phyloP scores from a whole-genome alignment of 2,888 invertebrate species.

The Thymelicus lineola region DNA sequence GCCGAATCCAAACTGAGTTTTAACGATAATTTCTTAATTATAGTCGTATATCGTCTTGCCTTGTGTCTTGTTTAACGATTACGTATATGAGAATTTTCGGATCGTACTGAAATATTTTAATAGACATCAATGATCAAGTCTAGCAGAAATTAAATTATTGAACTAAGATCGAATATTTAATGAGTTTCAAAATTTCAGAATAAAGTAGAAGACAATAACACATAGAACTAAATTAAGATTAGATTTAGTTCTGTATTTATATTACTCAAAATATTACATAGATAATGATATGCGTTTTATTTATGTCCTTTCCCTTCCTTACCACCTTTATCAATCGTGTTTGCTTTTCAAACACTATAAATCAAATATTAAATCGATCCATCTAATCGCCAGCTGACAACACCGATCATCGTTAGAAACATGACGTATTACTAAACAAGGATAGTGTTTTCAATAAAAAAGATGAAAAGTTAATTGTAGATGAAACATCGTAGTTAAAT shows the following conservation, averaged over 20 bases:
- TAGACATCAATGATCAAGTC: too few relatives aligned
- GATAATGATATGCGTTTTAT: not conserved
- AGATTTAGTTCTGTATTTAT: too few relatives aligned
- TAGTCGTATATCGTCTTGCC: slow-evolving; percentile 5
- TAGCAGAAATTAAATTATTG: too few relatives aligned
- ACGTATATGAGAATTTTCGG: too few relatives aligned
- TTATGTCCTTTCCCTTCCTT: not conserved
- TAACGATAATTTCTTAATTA: slow-evolving; percentile 36
- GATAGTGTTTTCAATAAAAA: slow-evolving; percentile 18
- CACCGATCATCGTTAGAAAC: slow-evolving; percentile 11
- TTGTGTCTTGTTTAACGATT: not conserved
- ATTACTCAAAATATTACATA: not conserved
- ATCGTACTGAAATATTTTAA: too few relatives aligned
- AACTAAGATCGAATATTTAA: too few relatives aligned
- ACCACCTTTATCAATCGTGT: slow-evolving; percentile 6
- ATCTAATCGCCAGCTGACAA: slow-evolving; percentile 15
- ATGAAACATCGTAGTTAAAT: not conserved
- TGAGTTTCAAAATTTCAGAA: too few relatives aligned
- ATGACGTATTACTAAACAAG: slow-evolving; percentile 11
- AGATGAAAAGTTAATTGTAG: slow-evolving; percentile 2
- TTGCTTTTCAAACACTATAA: slow-evolving; percentile 23
- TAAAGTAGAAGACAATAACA: too few relatives aligned
- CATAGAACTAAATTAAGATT: too few relatives aligned
- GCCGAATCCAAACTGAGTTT: slow-evolving; percentile 11
- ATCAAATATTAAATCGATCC: slow-evolving; percentile 26